Percentiles rank a stretch among this genome's conserved stretches.
These are phyloP conservation scores for Bungarus multicinctus DNA, from an alignment of 2,113 vertebrate genomes.

Conservation along the genomic window DNA sequence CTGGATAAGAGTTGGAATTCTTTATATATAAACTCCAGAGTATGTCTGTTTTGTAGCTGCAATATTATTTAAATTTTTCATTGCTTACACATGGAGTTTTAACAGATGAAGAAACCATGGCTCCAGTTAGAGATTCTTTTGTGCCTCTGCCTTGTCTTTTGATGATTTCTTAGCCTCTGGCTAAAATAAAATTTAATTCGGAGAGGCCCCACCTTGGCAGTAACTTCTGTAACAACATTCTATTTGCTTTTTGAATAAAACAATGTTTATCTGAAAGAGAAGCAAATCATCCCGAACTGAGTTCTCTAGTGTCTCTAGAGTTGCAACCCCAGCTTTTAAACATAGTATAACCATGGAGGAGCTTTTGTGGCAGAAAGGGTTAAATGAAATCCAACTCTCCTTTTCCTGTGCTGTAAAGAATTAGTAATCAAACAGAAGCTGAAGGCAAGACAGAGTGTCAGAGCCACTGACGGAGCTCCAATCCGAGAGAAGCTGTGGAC, in stretches of 20 bases:
- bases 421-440: constrained; percentile 63
- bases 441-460: background rate
- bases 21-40: constrained; percentile 14
- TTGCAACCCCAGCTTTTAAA: background rate
- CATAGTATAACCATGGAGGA: constrained; percentile 41
- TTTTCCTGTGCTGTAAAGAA: constrained; percentile 63
- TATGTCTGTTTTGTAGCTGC: constrained; percentile 15
- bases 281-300: constrained; percentile 23
- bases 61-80: background rate
- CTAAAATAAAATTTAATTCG: constrained; percentile 45
- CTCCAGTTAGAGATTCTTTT: constrained; percentile 18
- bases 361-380: constrained; percentile 51
- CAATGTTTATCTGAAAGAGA: constrained; percentile 17
- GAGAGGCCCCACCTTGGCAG: constrained; percentile 53
- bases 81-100: constrained; percentile 15
- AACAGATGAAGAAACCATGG: background rate
- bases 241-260: background rate
- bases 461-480: constrained; percentile 41
- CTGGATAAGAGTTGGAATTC: constrained; percentile 11
- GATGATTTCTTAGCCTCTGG: constrained; percentile 33
- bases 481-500: background rate
- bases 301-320: accelerated
- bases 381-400: constrained; percentile 68
- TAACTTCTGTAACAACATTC: constrained; percentile 30
- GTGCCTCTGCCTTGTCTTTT: constrained; percentile 1